Evolutionary conservation across 92 coral and sea anemone species (phyloP).

Genomic region (Paragorgia papillata): DNA sequence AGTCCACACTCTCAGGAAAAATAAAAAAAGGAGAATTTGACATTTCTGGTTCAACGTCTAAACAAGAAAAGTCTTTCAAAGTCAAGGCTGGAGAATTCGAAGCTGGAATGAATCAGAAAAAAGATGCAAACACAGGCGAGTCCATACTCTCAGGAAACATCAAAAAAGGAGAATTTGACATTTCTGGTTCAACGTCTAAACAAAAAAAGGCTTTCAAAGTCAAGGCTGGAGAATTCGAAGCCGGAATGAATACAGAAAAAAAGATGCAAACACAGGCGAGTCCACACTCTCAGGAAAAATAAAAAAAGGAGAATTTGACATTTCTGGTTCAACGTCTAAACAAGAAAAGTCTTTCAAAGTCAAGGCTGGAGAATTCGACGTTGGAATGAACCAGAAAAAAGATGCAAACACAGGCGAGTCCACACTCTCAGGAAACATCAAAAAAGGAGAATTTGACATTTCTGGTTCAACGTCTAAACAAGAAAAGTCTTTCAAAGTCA

Average conservation of each 20-base stretch:
- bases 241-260: background rate
- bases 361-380: background rate
- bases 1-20: background rate
- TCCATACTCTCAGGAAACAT: background rate
- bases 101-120: conserved; percentile 10
- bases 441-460: conserved; percentile 8
- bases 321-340: conserved; percentile 6
- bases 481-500: conserved; percentile 7
- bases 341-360: background rate
- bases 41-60: conserved; percentile 9
- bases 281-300: background rate
- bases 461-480: conserved; percentile 30
- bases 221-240: conserved; percentile 15
- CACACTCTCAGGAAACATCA: background rate
- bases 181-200: conserved; percentile 11
- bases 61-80: conserved; percentile 15
- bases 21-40: conserved; percentile 1
- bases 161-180: background rate
- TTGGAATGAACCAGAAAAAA: background rate
- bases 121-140: conserved; percentile 11
- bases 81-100: conserved; percentile 45
- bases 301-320: background rate
- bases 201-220: background rate
- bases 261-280: conserved; percentile 6
- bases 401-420: conserved; percentile 27